phyloP scores from a whole-genome alignment of 1,140 invertebrate species.

The Orchestia grillus region DNA sequence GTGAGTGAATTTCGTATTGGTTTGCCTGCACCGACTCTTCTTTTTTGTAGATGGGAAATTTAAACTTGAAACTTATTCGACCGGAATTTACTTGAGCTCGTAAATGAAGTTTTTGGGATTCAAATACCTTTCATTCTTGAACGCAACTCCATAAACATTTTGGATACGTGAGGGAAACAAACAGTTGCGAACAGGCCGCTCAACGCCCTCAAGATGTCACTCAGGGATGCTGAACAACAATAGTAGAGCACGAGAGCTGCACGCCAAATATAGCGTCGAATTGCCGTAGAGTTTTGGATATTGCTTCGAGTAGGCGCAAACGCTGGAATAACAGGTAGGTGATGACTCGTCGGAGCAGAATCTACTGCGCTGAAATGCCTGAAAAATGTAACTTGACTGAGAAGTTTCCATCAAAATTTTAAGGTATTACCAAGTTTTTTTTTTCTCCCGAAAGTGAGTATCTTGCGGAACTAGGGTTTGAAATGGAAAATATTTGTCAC shows the following conservation, averaged over 20 bases:
- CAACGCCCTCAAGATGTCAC: background rate
- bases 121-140: too few species aligned
- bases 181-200: background rate
- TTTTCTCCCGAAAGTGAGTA: background rate
- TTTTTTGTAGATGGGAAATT: too few species aligned
- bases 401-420: background rate
- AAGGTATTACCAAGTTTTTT: background rate
- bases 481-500: background rate
- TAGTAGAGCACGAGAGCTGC: background rate
- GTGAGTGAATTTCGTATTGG: too few species aligned
- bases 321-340: background rate
- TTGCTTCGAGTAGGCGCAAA: background rate
- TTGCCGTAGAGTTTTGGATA: background rate
- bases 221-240: background rate
- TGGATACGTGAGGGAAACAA: too few species aligned
- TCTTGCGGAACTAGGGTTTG: background rate
- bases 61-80: too few species aligned
- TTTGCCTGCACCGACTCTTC: too few species aligned
- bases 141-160: too few species aligned
- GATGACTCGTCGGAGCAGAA: background rate
- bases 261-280: background rate
- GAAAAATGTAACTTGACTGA: background rate
- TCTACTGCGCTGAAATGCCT: background rate
- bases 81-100: too few species aligned
- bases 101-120: too few species aligned